Evolutionary conservation across 2,888 invertebrate genomes (phyloP), one percentile per base, ranked within the genome.

Genomic region (Fragum sueziense): DNA sequence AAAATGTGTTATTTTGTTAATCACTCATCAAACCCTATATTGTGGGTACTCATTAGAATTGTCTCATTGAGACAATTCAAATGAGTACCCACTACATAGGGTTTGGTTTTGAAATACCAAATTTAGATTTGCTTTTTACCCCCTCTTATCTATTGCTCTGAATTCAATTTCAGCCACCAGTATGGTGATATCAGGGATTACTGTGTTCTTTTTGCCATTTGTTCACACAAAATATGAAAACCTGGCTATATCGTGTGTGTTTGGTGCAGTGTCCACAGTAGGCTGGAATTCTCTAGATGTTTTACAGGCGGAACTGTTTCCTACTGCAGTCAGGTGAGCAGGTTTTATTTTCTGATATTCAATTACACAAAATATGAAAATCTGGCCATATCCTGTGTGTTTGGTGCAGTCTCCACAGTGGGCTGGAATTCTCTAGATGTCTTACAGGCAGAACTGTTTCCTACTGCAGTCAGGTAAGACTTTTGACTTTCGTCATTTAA

Each of bases 301-400:
- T 92, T 95, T 98, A 87, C 97, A 97, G 91, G 97, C 97, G 31
- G 98, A 98, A 94, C 96, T 98, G 81, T 98, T 97, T 93, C 98
- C 98, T 47, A 98, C 98, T 57, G 96, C 97, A 94, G 95, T 98
- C 91, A 95, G 97, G 96, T 96, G 94, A 6, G 91, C 92, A 9
- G 93, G 92, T 7, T 54, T 91, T 20, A 87, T 89, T 88, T 91
- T 76, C 89, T 93, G 34, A 89, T 88, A 62, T 82, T 92, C 59
- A 87, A 93, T 11, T 84, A 88, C 37, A 88, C 83, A 31, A 87
- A 89, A 61, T 76, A 86, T 65, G 86, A 92, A 76, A 91, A 89
- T 74, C 77, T 93, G 22, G 67, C 90, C 4, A 87, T 94, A 73
- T 91, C 93, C 11, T 93, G 93, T 82, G 74, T 92, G 25, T 94